Evolutionary conservation across 64 coral and sea anemone genomes (phyloP), one percentile per base, ranked within the genome.

Genomic region (Montipora foliosa): DNA sequence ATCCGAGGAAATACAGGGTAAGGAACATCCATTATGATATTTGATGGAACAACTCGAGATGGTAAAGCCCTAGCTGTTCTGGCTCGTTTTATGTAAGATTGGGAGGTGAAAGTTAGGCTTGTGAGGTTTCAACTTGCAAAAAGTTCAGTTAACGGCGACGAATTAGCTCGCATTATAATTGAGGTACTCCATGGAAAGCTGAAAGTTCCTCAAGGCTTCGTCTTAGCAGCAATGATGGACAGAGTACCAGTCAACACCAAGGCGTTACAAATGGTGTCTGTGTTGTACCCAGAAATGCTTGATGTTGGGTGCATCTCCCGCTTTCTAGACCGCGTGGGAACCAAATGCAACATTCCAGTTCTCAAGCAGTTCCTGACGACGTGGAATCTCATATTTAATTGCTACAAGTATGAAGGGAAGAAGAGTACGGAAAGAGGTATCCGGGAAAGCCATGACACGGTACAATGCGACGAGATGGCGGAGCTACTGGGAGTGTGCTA

Each of bases 41-140:
- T 88, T 89, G 84, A 94, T 82, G 92, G 84, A 78, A 94, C 92
- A 16, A 89, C 92, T 46, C 37, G 92, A 76, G 76, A 88, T 80
- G 85, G 83, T 17, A 51, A 89, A 58, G 71, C 70, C 37, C 58
- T 72, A 21, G 53, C 70, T 49, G 44, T 49, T 72, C 64, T 72
- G 6, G 79, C 22, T 58, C 49, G 49, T 64, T 82, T 82, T 81
- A 70, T 92, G 14, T 13, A 92, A 84, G 68, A 92, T 51, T 92
- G 90, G 90, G 80, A 92, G 47, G 71, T 92, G 20, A 92, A 92
- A 53, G 4, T 20, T 47, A 37, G 79, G 19, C 79, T 92, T 74
- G 80, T 84, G 46, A 59, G 90, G 13, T 92, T 92, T 77, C 49
- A 92, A 49, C 80, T 92, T 62, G 25, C 67, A 10, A 57, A 57